A percentile compares a stretch with the other conserved stretches of the same genome.
phyloP scores from a whole-genome alignment of 1,140 invertebrate species.

The Camponotus vicinus region DNA sequence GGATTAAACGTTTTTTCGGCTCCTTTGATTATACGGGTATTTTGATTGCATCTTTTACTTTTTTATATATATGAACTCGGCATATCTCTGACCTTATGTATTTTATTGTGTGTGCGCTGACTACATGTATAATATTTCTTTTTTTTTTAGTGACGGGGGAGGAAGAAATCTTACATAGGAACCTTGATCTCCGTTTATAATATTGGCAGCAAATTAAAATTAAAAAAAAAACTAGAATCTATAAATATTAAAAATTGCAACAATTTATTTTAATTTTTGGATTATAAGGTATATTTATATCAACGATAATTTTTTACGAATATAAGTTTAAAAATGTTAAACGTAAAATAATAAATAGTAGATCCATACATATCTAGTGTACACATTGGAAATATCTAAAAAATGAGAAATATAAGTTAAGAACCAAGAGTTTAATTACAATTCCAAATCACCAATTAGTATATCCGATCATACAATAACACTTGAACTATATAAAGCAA shows the following conservation, averaged over 20 bases:
- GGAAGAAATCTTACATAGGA: too few relatives aligned
- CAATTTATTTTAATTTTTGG: slow-evolving; percentile 1
- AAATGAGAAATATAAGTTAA: slow-evolving; percentile 20
- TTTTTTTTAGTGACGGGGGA: too few relatives aligned
- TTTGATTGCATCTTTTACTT: slow-evolving; percentile 12
- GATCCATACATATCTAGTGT: neutral
- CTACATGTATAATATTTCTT: neutral
- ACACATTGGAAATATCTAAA: too few relatives aligned
- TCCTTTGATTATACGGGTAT: slow-evolving; percentile 27
- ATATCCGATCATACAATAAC: neutral
- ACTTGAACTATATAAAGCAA: neutral
- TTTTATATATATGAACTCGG: neutral
- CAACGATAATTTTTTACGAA: neutral
- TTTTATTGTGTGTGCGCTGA: neutral
- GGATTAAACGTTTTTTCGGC: slow-evolving; percentile 51
- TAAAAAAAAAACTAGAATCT: neutral
- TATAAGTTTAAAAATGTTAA: neutral
- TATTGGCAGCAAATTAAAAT: slow-evolving; percentile 10
- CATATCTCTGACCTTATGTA: neutral
- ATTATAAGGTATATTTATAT: neutral
- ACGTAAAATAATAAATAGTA: slow-evolving; percentile 3
- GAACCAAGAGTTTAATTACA: slow-evolving; percentile 13
- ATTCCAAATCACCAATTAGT: slow-evolving; percentile 37
- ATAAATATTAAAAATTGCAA: neutral
- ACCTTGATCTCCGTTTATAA: too few relatives aligned